Base-by-base conservation (phyloP, 2,113 vertebrate species). In the Tenebrosternarchus preto region DNA sequence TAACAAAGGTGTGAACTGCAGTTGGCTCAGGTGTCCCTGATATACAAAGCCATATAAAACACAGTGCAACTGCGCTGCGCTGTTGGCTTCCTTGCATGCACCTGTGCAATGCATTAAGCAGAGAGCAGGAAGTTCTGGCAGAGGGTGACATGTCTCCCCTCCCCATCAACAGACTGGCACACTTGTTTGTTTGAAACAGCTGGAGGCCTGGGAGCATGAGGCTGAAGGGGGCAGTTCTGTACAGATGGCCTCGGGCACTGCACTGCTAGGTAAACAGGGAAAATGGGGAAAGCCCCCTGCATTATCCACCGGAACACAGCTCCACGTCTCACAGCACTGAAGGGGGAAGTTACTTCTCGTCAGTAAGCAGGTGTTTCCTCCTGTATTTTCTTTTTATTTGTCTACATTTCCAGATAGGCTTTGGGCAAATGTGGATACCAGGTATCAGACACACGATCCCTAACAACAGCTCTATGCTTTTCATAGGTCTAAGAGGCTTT, bases 361-460 rank as follows among this genome's bases (percentile, higher is more conserved):
- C 87, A 85, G 86, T 83, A 3, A 84, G 89, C 93, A 94, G 93
- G 92, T 94, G 93, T 88, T 93, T 94, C 93, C 93, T 93, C 88
- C 59, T 66, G 82, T 84, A 85, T 73, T 83, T n/a, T 75, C 86
- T 84, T 77, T 79, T 82, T 86, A 87, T 87, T 88, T 87, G 83
- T 82, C 71, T 80, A 78, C 87, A 85, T 90, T 87, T 88, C 86
- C 89, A 88, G 43, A 87, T 85, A 85, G n/a, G n/a, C 85, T 83
- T 80, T 75, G 84, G 67, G 85, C 72, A 43, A 88, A 59, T 46
- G 27, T 71, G 71, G 31, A 82, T 59, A 78, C 64, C 33, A 39
- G 39, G 43, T 70, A 73, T 43, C 46, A 71, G 56, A 68, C 19
- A 8, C 69, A 61, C 74, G 19, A 53, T 29, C 25, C 9, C 71